Percentiles rank a stretch among this genome's conserved stretches.
Conservation (phyloP, 1,140 invertebrate species). For the Melitaea cinxia region DNA sequence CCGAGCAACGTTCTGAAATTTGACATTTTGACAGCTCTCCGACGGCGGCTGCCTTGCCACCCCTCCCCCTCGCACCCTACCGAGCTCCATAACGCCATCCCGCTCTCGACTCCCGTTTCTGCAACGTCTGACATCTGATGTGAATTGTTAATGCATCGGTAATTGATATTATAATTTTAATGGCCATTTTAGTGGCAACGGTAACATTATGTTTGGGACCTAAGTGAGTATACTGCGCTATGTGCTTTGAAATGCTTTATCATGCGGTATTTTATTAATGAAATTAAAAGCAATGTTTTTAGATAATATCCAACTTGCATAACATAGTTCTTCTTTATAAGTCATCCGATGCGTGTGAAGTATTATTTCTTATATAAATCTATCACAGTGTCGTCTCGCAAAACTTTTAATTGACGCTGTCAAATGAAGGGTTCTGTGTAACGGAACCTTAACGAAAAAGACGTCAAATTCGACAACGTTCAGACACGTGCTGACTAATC, state of each 20-base stretch:
- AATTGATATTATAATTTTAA: slow-evolving; percentile 80
- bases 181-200: slow-evolving; percentile 54
- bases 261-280: neutral
- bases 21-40: slow-evolving; percentile 82
- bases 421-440: slow-evolving; percentile 28
- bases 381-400: neutral
- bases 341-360: neutral
- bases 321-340: too few relatives aligned
- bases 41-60: slow-evolving; percentile 71
- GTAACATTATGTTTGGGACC: slow-evolving; percentile 39
- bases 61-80: slow-evolving; percentile 47
- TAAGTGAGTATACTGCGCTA: slow-evolving; percentile 20
- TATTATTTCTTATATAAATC: neutral
- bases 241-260: slow-evolving; percentile 16
- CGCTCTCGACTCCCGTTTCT: slow-evolving; percentile 60
- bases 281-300: neutral
- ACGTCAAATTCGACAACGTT: slow-evolving; percentile 40
- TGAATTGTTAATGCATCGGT: slow-evolving; percentile 81
- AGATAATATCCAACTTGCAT: neutral
- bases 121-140: slow-evolving; percentile 71
- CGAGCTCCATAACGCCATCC: slow-evolving; percentile 41
- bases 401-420: slow-evolving; percentile 12
- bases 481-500: slow-evolving; percentile 57
- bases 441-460: slow-evolving; percentile 32
- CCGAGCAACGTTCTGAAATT: slow-evolving; percentile 77